Conservation (phyloP, 2,888 invertebrate species). For the Aporophyla nigra region DNA sequence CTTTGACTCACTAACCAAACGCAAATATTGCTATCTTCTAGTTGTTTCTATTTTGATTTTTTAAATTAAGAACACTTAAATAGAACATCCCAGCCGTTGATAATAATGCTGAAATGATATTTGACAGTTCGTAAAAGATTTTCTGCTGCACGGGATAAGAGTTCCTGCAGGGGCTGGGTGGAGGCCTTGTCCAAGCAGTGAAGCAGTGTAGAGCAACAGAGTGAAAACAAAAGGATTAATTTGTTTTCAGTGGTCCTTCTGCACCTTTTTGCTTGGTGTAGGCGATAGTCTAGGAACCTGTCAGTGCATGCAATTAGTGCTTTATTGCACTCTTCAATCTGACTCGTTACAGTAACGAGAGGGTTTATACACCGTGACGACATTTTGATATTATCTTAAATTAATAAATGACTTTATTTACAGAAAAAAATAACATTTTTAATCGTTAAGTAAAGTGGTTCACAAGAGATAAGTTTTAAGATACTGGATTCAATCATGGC, state of each 20-base stretch:
- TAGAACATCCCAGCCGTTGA: no score
- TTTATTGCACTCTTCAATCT: conserved; percentile 60
- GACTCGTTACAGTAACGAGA: conserved; percentile 46
- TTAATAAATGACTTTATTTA: conserved; percentile 29
- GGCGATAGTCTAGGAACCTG: conserved; percentile 21
- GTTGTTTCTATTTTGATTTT: no score
- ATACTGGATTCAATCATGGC: conserved; percentile 20
- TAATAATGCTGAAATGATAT: neutral
- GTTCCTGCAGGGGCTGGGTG: no score
- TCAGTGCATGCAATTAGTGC: conserved; percentile 56
- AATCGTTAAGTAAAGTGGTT: conserved; percentile 5
- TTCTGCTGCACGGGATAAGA: no score
- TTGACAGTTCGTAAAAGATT: neutral
- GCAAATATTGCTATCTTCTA: no score
- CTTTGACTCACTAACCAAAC: no score
- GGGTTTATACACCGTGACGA: conserved; percentile 17
- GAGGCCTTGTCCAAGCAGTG: no score
- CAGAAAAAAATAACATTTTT: neutral
- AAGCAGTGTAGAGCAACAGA: no score
- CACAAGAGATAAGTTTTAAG: conserved; percentile 1
- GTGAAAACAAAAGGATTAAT: neutral
- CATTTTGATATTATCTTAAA: conserved; percentile 32
- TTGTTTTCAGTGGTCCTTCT: conserved; percentile 21
- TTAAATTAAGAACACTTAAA: neutral
- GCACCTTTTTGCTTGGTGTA: neutral